Conservation (phyloP, 2,113 vertebrate genomes). For the Tiliqua scincoides region DNA sequence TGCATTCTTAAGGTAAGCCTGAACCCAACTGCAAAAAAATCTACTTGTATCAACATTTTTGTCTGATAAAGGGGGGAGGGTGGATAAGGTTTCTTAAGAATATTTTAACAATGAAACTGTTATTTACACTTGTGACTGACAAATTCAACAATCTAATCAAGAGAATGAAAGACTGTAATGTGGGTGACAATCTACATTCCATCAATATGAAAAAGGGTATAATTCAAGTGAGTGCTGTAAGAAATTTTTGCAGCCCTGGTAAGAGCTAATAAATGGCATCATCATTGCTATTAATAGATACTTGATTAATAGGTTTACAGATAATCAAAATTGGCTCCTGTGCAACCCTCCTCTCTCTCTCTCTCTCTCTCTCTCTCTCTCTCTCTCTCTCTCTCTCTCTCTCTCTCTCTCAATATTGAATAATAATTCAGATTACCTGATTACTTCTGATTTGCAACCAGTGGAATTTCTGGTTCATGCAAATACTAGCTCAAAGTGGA, state of each 20-base stretch:
- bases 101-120: background rate
- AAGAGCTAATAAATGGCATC: background rate
- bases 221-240: background rate
- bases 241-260: background rate
- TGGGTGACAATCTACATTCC: background rate
- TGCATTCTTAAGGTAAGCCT: background rate
- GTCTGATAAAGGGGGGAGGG: background rate
- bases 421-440: background rate
- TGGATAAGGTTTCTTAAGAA: background rate
- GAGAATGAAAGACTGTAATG: too few species aligned
- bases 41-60: background rate
- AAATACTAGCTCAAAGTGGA: background rate
- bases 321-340: background rate
- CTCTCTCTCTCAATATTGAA: background rate
- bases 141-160: conserved; percentile 6
- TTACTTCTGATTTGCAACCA: background rate
- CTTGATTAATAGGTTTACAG: background rate
- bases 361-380: background rate
- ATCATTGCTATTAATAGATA: background rate
- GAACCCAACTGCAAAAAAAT: background rate
- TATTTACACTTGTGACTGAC: background rate
- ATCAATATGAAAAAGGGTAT: background rate
- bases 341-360: too few species aligned
- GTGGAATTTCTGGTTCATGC: background rate
- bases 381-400: background rate